These are phyloP conservation scores for Rhodophaea formosa DNA, from an alignment of 2,888 invertebrate species.

Conservation along the genomic window DNA sequence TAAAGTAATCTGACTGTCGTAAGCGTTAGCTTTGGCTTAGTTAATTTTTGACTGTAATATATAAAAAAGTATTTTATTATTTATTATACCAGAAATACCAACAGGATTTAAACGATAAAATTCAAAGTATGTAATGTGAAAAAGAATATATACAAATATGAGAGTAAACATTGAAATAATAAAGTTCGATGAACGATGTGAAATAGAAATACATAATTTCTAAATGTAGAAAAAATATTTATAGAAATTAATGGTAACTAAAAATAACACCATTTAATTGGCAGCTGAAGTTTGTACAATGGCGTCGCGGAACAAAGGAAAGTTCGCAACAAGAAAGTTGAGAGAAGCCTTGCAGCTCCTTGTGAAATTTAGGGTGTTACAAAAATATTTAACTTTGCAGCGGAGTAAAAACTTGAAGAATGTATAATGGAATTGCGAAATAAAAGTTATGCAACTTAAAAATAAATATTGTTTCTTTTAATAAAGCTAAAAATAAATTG, in stretches of 20 bases:
- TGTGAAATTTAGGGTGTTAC: constrained; percentile 35
- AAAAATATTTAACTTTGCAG: constrained; percentile 30
- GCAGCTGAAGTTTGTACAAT: constrained; percentile 29
- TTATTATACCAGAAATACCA: too few species aligned
- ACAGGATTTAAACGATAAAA: too few species aligned
- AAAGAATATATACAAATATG: too few species aligned
- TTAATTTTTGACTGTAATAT: too few species aligned
- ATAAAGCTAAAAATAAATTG: constrained; percentile 14
- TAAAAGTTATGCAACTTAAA: constrained; percentile 14
- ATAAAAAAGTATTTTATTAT: too few species aligned
- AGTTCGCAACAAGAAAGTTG: constrained; percentile 34
- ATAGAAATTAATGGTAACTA: constrained; percentile 15
- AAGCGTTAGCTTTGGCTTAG: too few species aligned
- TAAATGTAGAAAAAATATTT: neutral
- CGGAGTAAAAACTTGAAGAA: constrained; percentile 24
- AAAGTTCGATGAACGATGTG: too few species aligned
- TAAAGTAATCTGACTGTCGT: too few species aligned
- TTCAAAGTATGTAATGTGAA: too few species aligned
- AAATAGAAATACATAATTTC: neutral
- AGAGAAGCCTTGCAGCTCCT: constrained; percentile 31
- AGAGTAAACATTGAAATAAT: too few species aligned
- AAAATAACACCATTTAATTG: constrained; percentile 26
- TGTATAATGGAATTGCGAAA: constrained; percentile 24
- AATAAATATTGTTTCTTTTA: constrained; percentile 20
- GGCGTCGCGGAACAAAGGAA: constrained; percentile 33